Percentiles rank a stretch among this genome's conserved stretches.
Conservation (phyloP, 2,888 invertebrate genomes). For the Nysson spinosus region DNA sequence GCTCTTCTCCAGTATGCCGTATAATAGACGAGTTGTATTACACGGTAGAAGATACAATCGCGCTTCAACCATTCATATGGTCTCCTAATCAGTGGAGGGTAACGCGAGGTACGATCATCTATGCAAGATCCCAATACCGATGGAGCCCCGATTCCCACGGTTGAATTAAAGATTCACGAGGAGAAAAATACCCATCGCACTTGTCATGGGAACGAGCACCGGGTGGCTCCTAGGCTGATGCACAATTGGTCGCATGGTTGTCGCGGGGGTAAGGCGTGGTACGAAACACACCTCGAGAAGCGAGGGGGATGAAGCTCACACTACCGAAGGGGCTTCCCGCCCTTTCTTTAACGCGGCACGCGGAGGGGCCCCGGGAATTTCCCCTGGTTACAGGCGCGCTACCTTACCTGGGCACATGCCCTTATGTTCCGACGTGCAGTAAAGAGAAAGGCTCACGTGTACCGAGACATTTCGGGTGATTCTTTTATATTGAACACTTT, state of each 20-base stretch:
- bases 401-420: no score
- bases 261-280: conserved; percentile 51
- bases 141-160: conserved; percentile 68
- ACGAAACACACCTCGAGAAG: conserved; percentile 47
- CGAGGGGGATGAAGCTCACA: conserved; percentile 52
- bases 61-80: not conserved
- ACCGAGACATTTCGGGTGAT: no score
- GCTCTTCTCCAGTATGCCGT: no score
- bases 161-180: conserved; percentile 75
- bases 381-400: no score
- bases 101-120: conserved; percentile 31
- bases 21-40: no score
- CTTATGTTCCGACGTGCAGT: no score
- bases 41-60: no score
- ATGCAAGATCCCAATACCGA: conserved; percentile 1
- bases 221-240: conserved; percentile 55
- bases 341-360: conserved; percentile 37
- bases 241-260: conserved; percentile 50
- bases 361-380: conserved; percentile 31
- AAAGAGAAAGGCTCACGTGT: no score
- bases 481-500: no score
- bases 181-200: conserved; percentile 69
- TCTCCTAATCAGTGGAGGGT: conserved; percentile 38
- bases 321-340: conserved; percentile 47
- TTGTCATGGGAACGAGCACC: conserved; percentile 77